Evolutionary conservation across 2,888 invertebrate species (phyloP), one percentile per base, ranked within the genome.

Genomic region (Nomada goodeniana): DNA sequence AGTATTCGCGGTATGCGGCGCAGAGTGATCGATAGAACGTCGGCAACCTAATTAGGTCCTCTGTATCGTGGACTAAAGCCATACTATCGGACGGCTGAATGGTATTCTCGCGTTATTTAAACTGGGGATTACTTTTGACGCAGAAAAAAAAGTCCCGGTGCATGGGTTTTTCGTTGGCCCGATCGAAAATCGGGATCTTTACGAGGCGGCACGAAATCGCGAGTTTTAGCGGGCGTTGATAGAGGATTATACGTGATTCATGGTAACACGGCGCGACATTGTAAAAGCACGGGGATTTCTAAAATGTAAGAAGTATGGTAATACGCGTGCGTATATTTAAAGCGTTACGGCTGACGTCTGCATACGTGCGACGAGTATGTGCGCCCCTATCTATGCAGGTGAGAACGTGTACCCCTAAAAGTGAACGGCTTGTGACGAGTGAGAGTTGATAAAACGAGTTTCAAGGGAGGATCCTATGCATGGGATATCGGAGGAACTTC

Each of bases 21-120:
- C 50, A 36, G 20, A 11, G 57, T 75, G 80, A 80, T 82, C 76
- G 76, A 80, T 82, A 64, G 71, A 55, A 76, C 73, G 73, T 53
- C 50, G 50, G 36, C 44, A 53, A 60, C 59, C 64, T 81, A 79
- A 81, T 81, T 81, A 79, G 79, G 50, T 79, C 60, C 61, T 13
- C n/a, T 23, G 23, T 61, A 60, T 50, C 61, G 50, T 26, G 18
- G 68, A 20, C 60, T 44, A 57, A 71, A 76, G 23, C 68, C 50
- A 13, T 5, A 26, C n/a, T 18, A 18, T 10, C 26, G 23, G 61
- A 26, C 59, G 10, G 3, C 36, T 23, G 23, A 23, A 36, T 55
- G n/a, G 50, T 7, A 0, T 36, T 63, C 68, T 23, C 15, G 53
- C 11, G 67, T 61, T 61, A 61, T 47, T 77, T 60, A 23, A 50